A percentile compares a stretch with the other conserved stretches of the same genome.
phyloP scores from a whole-genome alignment of 2,888 invertebrate species.

The Sesamia inferens region DNA sequence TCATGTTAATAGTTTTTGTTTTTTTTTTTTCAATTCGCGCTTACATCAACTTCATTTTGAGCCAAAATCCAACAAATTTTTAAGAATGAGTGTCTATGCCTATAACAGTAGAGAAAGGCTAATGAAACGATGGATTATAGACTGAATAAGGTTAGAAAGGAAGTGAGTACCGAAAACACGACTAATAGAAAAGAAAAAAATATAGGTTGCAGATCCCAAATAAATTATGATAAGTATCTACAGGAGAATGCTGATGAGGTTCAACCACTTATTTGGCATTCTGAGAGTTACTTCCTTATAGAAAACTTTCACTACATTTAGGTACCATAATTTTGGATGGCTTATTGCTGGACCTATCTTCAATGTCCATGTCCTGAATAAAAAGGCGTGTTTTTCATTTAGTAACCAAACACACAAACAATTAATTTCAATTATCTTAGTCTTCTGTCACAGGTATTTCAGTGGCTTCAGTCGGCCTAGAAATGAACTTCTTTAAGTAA shows the following conservation, averaged over 20 bases:
- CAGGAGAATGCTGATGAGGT: not conserved
- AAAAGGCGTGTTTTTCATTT: slow-evolving; percentile 10
- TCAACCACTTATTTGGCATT: not conserved
- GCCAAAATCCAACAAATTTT: not conserved
- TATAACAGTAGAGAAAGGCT: not conserved
- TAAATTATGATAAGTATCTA: not conserved
- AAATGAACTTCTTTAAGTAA: slow-evolving; percentile 11
- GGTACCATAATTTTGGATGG: not conserved
- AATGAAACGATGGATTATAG: too few relatives aligned
- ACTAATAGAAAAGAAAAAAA: slow-evolving; percentile 1
- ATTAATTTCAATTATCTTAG: slow-evolving; percentile 19
- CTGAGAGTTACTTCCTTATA: not conserved
- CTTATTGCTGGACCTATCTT: not conserved
- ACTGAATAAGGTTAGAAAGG: too few relatives aligned
- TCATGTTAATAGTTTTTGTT: too few relatives aligned
- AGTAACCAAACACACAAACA: not conserved
- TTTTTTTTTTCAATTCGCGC: too few relatives aligned
- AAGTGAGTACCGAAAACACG: not conserved
- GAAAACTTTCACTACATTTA: not conserved
- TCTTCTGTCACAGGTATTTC: slow-evolving; percentile 24
- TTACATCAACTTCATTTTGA: not conserved
- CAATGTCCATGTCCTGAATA: not conserved
- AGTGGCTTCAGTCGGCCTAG: slow-evolving; percentile 30
- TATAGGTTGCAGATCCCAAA: not conserved
- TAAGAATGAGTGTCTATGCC: not conserved